Percentiles rank a stretch among this genome's conserved stretches.
These are phyloP conservation scores for Excalfactoria chinensis DNA, from an alignment of 2,113 vertebrate genomes.

Conservation along the genomic window DNA sequence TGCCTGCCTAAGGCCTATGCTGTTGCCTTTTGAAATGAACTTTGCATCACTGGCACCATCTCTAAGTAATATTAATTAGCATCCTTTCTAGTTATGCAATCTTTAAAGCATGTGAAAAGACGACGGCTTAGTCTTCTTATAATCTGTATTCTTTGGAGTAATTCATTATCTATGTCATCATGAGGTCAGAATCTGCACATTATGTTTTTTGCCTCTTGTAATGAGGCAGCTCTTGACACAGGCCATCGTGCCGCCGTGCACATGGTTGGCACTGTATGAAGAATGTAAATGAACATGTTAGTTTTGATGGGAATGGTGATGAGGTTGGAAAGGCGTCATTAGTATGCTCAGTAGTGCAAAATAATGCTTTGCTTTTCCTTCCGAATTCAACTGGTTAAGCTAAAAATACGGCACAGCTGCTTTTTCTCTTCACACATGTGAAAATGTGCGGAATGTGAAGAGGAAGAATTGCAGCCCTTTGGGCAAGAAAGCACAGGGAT, in stretches of 20 bases:
- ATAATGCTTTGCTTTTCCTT: conserved; percentile 56
- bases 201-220: background rate
- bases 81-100: background rate
- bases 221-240: background rate
- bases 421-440: conserved; percentile 42
- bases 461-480: background rate
- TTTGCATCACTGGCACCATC: background rate
- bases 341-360: conserved; percentile 44
- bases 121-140: background rate
- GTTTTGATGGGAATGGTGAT: conserved; percentile 56
- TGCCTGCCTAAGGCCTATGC: background rate
- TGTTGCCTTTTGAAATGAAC: background rate
- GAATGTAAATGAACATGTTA: conserved; percentile 65
- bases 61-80: background rate
- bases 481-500: background rate
- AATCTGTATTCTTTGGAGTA: conserved; percentile 16
- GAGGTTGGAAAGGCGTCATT: conserved; percentile 52
- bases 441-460: conserved; percentile 33
- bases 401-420: conserved; percentile 56
- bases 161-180: background rate
- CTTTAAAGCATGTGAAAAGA: background rate
- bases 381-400: conserved; percentile 6
- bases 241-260: background rate
- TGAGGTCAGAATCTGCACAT: conserved; percentile 8
- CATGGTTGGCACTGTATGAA: conserved; percentile 41